A percentile compares a stretch with the other conserved stretches of the same genome.
phyloP scores from a whole-genome alignment of 2,797 vertebrate genomes.

The Acanthurus lineatus region DNA sequence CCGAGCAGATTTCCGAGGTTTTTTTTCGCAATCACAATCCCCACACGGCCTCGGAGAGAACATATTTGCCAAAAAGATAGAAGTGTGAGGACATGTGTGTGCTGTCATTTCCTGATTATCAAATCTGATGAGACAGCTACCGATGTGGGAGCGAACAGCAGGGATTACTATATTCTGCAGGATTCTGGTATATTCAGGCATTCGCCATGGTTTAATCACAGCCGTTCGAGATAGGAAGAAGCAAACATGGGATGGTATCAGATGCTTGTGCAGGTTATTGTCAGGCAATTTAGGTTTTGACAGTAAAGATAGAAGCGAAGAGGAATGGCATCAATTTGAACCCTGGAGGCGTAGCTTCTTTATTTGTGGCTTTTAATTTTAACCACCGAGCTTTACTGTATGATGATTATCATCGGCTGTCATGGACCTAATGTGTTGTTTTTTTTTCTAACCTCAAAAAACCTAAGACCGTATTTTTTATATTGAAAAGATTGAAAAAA shows the following conservation, averaged over 20 bases:
- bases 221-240: slow-evolving; percentile 32
- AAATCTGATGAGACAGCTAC: slow-evolving; percentile 73
- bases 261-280: slow-evolving; percentile 14
- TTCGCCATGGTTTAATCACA: slow-evolving; percentile 48
- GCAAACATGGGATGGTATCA: slow-evolving; percentile 28
- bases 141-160: slow-evolving; percentile 55
- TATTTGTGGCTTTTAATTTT: neutral
- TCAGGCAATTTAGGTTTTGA: slow-evolving; percentile 31
- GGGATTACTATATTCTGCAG: slow-evolving; percentile 49
- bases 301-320: neutral
- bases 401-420: neutral
- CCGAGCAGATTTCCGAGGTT: slow-evolving; percentile 70
- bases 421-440: neutral
- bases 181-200: slow-evolving; percentile 23
- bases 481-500: neutral
- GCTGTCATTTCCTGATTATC: slow-evolving; percentile 78
- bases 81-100: slow-evolving; percentile 53
- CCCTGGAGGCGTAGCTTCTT: neutral
- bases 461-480: neutral
- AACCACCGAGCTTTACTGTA: neutral
- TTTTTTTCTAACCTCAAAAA: neutral
- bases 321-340: neutral
- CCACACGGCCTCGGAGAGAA: slow-evolving; percentile 62
- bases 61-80: slow-evolving; percentile 74
- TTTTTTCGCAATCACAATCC: slow-evolving; percentile 68